Base-by-base conservation (phyloP, 2,888 invertebrate species). In the Pocota personata region DNA sequence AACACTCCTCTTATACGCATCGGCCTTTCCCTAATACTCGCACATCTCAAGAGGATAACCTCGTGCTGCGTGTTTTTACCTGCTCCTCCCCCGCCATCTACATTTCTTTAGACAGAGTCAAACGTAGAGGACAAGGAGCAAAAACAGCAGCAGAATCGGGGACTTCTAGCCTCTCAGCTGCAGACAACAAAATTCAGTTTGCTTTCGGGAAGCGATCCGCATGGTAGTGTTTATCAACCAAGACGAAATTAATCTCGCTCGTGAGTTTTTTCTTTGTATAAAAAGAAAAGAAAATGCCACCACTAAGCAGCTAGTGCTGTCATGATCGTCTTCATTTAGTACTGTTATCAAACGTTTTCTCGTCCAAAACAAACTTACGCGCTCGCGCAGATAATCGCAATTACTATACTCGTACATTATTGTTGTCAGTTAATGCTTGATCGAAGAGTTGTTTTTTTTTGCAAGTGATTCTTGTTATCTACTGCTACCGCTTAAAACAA, bases 321-420 rank as follows among this genome's bases (percentile, higher is more conserved):
- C 57, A 64, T 58, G 71, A 71, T 73, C 72, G 21, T 69, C 69
- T 79, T 79, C 58, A 75, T 75, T 71, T 64, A 57, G 66, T 71
- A 84, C 84, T 84, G 84, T 84, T 84, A 84, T 80, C 80, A 84
- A 73, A 69, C 79, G 50, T 60, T 72, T 71, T 71, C 60, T 76
- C 37, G 32, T 57, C 48, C 40, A 64, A 82, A 78, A 60, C 46
- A 21, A 30, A 72, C 62, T 78, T 78, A 58, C 82, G 64, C 72
- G 78, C 40, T 40, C 35, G 82, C 27, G 16, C 30, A 52, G 32
- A 69, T 71, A 40, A 64, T 77, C 57, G 14, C 50, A 60, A 27
- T 46, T 69, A 8, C 40, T 50, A n/a, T n/a, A n/a, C n/a, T n/a
- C n/a, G 35, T 30, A 60, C 16, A 55, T 35, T 57, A 46, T 62